phyloP scores from a whole-genome alignment of 2,113 vertebrate species.

The Paralichthys olivaceus region DNA sequence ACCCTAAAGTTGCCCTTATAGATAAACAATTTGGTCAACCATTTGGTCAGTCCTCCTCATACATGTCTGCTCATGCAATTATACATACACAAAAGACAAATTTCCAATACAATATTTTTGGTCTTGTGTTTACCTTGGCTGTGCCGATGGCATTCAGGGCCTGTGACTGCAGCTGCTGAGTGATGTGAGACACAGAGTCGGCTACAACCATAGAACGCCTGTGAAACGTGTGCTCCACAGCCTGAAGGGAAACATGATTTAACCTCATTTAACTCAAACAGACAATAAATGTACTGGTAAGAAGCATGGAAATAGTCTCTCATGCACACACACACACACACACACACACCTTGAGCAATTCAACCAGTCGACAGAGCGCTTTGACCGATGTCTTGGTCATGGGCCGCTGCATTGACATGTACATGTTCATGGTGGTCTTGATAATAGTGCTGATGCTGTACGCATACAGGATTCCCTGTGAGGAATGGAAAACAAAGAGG shows the following conservation, averaged over 20 bases:
- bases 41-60: too few species aligned
- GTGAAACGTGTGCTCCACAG: slow-evolving; percentile 94
- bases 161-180: slow-evolving; percentile 94
- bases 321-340: neutral
- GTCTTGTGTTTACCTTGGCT: slow-evolving; percentile 87
- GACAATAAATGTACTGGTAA: neutral
- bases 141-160: slow-evolving; percentile 90
- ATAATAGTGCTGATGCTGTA: slow-evolving; percentile 95
- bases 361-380: slow-evolving; percentile 93
- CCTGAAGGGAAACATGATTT: slow-evolving; percentile 77
- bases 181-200: slow-evolving; percentile 94
- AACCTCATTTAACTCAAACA: neutral
- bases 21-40: too few species aligned
- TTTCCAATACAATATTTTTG: neutral
- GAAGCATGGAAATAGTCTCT: neutral
- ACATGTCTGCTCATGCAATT: too few species aligned
- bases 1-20: too few species aligned
- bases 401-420: slow-evolving; percentile 97
- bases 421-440: slow-evolving; percentile 98
- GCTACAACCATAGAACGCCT: slow-evolving; percentile 94
- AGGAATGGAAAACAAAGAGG: slow-evolving; percentile 8
- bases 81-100: too few species aligned
- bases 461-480: slow-evolving; percentile 95
- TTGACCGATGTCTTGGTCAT: slow-evolving; percentile 99
- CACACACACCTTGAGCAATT: slow-evolving; percentile 90